phyloP scores from a whole-genome alignment of 1,140 invertebrate genomes.

The Heliconius himera region DNA sequence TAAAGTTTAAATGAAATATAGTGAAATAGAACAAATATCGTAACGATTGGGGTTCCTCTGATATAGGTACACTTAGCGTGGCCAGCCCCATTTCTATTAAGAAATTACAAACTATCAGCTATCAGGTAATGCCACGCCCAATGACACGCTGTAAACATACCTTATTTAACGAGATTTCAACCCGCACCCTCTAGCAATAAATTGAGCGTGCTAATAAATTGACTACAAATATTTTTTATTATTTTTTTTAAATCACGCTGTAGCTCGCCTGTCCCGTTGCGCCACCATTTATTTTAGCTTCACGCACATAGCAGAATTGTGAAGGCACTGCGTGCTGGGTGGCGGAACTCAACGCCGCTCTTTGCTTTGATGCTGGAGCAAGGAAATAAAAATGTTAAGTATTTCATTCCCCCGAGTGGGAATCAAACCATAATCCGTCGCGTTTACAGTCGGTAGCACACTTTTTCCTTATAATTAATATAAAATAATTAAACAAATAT shows the following conservation, averaged over 20 bases:
- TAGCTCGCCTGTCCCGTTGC: too few relatives aligned
- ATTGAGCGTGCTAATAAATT: neutral
- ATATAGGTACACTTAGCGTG: neutral
- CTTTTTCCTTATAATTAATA: too few relatives aligned
- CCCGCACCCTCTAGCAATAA: neutral
- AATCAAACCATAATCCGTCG: too few relatives aligned
- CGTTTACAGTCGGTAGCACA: too few relatives aligned
- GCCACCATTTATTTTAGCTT: too few relatives aligned
- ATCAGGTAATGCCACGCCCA: neutral
- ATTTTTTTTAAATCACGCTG: too few relatives aligned
- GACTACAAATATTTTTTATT: neutral
- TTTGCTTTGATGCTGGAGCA: too few relatives aligned
- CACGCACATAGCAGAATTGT: too few relatives aligned
- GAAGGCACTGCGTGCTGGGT: too few relatives aligned
- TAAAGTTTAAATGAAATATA: neutral
- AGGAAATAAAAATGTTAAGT: too few relatives aligned
- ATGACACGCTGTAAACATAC: neutral
- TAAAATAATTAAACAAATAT: neutral
- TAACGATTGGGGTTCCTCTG: neutral
- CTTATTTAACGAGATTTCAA: neutral
- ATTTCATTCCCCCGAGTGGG: too few relatives aligned
- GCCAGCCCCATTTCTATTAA: neutral
- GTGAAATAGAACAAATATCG: neutral
- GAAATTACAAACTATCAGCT: neutral
- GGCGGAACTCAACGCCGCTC: too few relatives aligned